Evolutionary conservation across 2,888 invertebrate species (phyloP).

Genomic region (Sipha maydis): DNA sequence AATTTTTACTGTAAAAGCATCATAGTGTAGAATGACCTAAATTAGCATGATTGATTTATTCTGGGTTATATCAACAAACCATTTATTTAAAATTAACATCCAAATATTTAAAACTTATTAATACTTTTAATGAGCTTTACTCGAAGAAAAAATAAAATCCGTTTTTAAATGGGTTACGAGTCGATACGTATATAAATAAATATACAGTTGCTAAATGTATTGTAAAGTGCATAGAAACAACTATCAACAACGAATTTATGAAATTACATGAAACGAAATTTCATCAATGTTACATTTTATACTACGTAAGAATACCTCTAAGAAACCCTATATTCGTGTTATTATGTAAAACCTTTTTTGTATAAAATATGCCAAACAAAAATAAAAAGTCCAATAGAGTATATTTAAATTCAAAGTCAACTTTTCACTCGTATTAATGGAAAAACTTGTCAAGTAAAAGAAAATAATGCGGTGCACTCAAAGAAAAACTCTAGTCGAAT

Average conservation of each 20-base stretch:
- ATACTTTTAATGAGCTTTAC: neutral
- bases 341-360: neutral
- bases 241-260: neutral
- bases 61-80: neutral
- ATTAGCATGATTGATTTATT: neutral
- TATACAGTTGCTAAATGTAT: neutral
- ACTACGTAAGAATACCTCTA: neutral
- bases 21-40: neutral
- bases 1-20: neutral
- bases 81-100: neutral
- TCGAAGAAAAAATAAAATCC: neutral
- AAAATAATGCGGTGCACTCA: neutral
- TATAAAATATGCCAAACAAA: neutral
- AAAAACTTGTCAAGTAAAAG: neutral
- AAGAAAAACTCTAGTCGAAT: neutral
- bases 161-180: neutral
- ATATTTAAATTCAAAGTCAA: conserved; percentile 6
- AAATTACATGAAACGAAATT: neutral
- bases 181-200: neutral
- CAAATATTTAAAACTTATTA: neutral
- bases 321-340: neutral
- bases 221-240: neutral
- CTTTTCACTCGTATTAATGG: neutral
- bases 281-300: neutral
- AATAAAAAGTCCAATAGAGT: neutral